Evolutionary conservation across 2,113 vertebrate genomes (phyloP).

Genomic region (Thamnophis sirtalis): DNA sequence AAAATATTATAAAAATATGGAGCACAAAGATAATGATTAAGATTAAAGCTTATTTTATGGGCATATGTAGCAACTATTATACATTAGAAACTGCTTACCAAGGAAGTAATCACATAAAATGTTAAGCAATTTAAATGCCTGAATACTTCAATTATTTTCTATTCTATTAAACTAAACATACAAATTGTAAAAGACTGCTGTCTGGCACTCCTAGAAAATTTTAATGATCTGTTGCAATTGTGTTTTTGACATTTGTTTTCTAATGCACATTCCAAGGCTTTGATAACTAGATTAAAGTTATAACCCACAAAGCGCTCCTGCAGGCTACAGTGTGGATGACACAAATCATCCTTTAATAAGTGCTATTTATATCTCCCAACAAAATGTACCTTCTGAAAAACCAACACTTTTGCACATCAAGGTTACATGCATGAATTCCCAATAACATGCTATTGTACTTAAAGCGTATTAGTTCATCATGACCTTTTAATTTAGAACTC

Average conservation of each 20-base stretch:
- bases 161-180: neutral
- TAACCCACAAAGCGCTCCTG: slow-evolving; percentile 61
- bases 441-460: slow-evolving; percentile 11
- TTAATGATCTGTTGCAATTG: slow-evolving; percentile 53
- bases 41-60: neutral
- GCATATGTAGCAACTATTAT: neutral
- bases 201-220: slow-evolving; percentile 36
- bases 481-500: slow-evolving; percentile 30
- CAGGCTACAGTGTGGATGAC: slow-evolving; percentile 64
- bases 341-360: slow-evolving; percentile 69
- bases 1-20: neutral
- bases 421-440: slow-evolving; percentile 24
- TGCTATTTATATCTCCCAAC: slow-evolving; percentile 53
- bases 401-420: slow-evolving; percentile 32
- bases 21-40: neutral
- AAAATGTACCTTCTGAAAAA: slow-evolving; percentile 52
- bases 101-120: slow-evolving; percentile 15
- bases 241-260: slow-evolving; percentile 61
- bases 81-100: neutral
- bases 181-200: neutral
- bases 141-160: neutral
- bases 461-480: neutral
- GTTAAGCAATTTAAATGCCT: slow-evolving; percentile 13
- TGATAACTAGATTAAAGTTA: slow-evolving; percentile 73
- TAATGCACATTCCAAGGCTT: slow-evolving; percentile 63